A percentile compares a stretch with the other conserved stretches of the same genome.
phyloP scores from a whole-genome alignment of 2,888 invertebrate genomes.

The Belgica antarctica region DNA sequence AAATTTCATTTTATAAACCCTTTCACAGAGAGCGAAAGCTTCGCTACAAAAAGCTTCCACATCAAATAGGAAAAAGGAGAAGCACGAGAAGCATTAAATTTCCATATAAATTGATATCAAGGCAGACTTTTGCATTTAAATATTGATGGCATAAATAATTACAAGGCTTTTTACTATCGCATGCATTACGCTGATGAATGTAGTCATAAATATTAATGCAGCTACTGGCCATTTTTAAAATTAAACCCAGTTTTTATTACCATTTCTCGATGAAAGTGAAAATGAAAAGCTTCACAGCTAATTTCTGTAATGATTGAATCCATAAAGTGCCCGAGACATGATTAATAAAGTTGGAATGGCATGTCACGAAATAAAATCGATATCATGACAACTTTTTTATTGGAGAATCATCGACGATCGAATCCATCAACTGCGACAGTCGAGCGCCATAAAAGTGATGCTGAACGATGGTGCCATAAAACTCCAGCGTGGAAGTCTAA shows the following conservation, averaged over 20 bases:
- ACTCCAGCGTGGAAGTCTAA: background rate
- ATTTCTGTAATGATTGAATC: background rate
- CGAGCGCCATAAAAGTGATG: background rate
- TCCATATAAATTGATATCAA: background rate
- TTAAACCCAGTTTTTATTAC: background rate
- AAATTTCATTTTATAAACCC: too few relatives aligned
- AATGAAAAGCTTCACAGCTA: background rate
- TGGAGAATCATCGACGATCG: background rate
- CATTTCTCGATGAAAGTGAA: background rate
- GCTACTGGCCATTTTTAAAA: background rate
- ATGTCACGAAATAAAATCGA: background rate
- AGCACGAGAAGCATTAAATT: conserved; percentile 4
- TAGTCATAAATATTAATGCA: background rate
- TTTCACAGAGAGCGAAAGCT: background rate
- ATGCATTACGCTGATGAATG: background rate
- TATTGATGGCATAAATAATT: conserved; percentile 22
- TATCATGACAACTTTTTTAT: background rate
- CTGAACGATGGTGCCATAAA: background rate
- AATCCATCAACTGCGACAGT: conserved; percentile 1
- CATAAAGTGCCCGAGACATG: background rate
- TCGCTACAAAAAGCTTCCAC: background rate
- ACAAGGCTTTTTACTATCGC: background rate
- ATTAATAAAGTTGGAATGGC: background rate
- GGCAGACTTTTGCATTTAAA: background rate
- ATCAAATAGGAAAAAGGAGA: background rate